These are phyloP conservation scores for Melanostoma mellinum DNA, from an alignment of 2,888 invertebrate species.

Conservation along the genomic window DNA sequence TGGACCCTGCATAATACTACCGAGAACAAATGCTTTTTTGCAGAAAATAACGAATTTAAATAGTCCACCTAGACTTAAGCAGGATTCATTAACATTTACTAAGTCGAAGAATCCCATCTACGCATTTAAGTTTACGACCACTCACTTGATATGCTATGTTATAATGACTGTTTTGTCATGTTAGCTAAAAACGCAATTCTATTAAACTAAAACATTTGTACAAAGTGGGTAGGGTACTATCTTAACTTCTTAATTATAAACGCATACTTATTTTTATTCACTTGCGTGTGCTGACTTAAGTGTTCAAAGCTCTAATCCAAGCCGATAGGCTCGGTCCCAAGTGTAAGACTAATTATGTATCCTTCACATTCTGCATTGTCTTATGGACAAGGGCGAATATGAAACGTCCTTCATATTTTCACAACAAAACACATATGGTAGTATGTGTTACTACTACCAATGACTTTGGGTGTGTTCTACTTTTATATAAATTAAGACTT, in stretches of 20 bases:
- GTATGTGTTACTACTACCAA: background rate
- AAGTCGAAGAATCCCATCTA: no score
- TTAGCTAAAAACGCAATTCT: background rate
- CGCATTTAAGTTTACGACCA: no score
- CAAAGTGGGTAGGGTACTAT: background rate
- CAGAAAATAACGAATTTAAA: no score
- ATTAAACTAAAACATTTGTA: conserved; percentile 17
- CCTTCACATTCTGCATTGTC: background rate
- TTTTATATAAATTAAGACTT: background rate
- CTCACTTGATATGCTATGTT: no score
- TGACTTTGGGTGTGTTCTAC: conserved; percentile 15
- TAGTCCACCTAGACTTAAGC: no score
- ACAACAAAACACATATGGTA: conserved; percentile 9
- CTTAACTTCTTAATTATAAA: conserved; percentile 11
- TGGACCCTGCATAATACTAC: no score
- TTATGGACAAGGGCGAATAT: no score
- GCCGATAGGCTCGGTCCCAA: background rate
- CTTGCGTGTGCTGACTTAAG: conserved; percentile 37
- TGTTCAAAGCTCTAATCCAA: conserved; percentile 9
- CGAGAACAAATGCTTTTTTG: no score
- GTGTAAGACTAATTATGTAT: background rate
- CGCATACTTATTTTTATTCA: conserved; percentile 6
- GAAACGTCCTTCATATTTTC: background rate
- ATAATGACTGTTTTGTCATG: no score
- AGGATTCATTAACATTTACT: no score